Conservation (phyloP, 2,113 vertebrate species). For the Alethe castanea region DNA sequence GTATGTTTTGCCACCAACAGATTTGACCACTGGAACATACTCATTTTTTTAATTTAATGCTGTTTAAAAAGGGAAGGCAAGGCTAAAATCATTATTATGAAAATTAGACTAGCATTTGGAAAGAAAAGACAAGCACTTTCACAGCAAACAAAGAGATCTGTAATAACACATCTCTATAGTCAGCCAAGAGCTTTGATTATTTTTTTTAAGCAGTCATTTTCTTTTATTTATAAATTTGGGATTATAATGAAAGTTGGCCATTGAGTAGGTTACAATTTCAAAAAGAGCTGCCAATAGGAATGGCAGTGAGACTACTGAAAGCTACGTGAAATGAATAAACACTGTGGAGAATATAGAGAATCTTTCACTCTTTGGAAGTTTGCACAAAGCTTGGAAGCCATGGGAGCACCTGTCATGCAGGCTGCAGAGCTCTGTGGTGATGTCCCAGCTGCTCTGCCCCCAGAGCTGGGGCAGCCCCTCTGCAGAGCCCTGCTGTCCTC, state of each 20-base stretch:
- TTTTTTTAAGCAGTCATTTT: constrained; percentile 3
- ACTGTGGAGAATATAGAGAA: background rate
- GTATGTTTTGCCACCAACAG: constrained; percentile 6
- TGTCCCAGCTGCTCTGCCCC: background rate
- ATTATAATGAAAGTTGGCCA: background rate
- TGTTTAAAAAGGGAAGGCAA: background rate
- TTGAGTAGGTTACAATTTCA: background rate
- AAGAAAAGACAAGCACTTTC: constrained; percentile 17
- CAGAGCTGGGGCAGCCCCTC: background rate
- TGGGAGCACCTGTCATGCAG: background rate
- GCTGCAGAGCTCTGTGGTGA: background rate
- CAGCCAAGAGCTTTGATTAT: background rate
- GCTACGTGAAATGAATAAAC: background rate
- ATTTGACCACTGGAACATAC: background rate
- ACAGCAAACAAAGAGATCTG: constrained; percentile 23
- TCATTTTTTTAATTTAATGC: constrained; percentile 21
- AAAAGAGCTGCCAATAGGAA: background rate
- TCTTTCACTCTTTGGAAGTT: background rate
- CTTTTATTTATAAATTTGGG: constrained; percentile 12
- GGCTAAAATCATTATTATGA: constrained; percentile 23
- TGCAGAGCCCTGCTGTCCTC: background rate
- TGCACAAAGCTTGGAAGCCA: background rate
- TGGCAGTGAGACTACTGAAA: background rate
- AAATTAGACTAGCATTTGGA: constrained; percentile 26
- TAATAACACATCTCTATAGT: background rate